A percentile compares a stretch with the other conserved stretches of the same genome.
These are phyloP conservation scores for Florisuga fusca DNA, from an alignment of 2,797 vertebrate genomes.

Conservation along the genomic window DNA sequence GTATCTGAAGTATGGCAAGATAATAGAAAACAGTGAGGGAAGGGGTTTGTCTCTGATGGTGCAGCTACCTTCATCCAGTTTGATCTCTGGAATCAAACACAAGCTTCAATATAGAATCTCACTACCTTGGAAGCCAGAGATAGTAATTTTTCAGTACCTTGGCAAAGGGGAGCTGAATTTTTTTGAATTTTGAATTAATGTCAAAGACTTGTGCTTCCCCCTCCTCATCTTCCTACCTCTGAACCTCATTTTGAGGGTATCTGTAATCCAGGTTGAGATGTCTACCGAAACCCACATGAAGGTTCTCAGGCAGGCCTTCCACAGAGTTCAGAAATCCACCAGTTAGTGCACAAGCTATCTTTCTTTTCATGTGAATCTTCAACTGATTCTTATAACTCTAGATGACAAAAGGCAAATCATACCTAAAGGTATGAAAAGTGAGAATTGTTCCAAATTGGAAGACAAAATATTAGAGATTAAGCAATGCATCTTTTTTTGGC, in stretches of 20 bases:
- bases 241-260: conserved; percentile 1
- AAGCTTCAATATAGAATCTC: conserved; percentile 52
- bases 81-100: not conserved
- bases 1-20: not conserved
- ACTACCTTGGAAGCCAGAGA: conserved; percentile 79
- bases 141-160: not conserved
- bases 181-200: conserved; percentile 78
- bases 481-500: not conserved
- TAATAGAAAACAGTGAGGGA: not conserved
- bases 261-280: not conserved
- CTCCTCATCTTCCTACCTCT: conserved; percentile 51
- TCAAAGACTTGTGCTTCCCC: conserved; percentile 69
- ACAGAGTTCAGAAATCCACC: not conserved
- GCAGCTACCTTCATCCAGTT: not conserved
- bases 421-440: not conserved
- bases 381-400: not conserved
- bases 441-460: not conserved
- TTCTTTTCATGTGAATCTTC: not conserved
- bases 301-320: not conserved
- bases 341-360: not conserved
- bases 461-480: not conserved
- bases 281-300: not conserved
- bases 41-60: not conserved
- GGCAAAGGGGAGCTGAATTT: not conserved
- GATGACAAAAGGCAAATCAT: not conserved